Base-by-base conservation (phyloP, 2,113 vertebrate species). In the Baryphthengus martii region DNA sequence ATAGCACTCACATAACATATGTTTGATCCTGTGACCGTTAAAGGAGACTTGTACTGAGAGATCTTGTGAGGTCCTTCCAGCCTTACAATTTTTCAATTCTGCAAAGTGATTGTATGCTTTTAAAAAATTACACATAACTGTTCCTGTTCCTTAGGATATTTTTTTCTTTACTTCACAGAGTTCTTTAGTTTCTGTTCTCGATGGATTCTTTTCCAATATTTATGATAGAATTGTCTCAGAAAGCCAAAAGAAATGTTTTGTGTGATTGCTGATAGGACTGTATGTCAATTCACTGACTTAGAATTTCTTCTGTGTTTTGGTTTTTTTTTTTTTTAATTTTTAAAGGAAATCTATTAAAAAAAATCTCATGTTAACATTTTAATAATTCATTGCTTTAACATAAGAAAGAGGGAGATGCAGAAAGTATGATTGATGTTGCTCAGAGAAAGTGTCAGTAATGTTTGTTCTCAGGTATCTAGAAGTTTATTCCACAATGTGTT, bases 31-130 rank as follows among this genome's bases (percentile, higher is more conserved):
- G 70, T 74, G 74, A 85, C 89, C 1, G 0, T 87, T 85, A 62
- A 70, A 50, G 74, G 94, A 75, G 82, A 61, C 62, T 86, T 84
- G 78, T 55, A 58, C 75, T 47, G 62, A 73, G 52, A 71, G 76
- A 92, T 93, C 93, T 65, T 95, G 84, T 85, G 84, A 92, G 93
- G 89, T 92, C 93, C 77, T 91, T 91, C 71, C 81, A 95, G 62
- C 52, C 44, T 85, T 85, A 52, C 10, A 12, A 92, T 81, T 85
- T 87, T 94, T 71, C 62, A 68, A 7, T 88, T 89, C 73, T 89
- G 52, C 74, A 35, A 85, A 86, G 66, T 72, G 58, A 17, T 81
- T 88, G 42, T 85, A 31, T 86, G 61, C 90, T 75, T 82, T 52
- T 71, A 87, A 80, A 68, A 92, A 89, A 93, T 62, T 5, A 73